Evolutionary conservation across 2,113 vertebrate species (phyloP).

Genomic region (Peucedramus taeniatus): DNA sequence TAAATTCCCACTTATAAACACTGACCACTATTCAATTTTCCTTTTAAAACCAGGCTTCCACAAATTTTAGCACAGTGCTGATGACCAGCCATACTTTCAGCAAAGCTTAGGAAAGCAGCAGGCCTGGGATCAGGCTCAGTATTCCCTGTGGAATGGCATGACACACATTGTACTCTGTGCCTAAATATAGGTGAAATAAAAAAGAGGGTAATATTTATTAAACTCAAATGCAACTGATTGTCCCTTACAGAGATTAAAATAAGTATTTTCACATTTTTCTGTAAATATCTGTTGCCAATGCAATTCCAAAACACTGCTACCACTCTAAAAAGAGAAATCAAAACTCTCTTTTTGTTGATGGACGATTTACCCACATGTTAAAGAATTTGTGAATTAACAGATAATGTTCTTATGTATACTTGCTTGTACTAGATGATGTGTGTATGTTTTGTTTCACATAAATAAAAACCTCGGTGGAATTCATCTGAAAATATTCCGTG

Average conservation of each 20-base stretch:
- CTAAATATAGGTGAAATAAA: neutral
- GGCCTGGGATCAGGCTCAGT: neutral
- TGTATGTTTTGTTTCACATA: neutral
- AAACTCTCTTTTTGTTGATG: neutral
- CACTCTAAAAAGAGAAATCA: neutral
- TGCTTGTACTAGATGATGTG: neutral
- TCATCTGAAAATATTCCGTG: neutral
- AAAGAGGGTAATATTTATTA: neutral
- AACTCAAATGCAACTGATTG: neutral
- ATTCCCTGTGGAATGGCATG: neutral
- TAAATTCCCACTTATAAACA: neutral
- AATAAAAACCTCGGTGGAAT: neutral
- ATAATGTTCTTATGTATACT: neutral
- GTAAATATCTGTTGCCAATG: neutral
- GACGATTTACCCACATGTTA: neutral
- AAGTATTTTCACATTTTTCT: neutral
- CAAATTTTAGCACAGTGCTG: neutral
- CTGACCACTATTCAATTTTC: neutral
- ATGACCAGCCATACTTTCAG: neutral
- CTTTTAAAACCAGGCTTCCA: neutral
- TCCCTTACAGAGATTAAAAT: neutral
- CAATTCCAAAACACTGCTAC: neutral
- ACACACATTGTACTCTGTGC: neutral
- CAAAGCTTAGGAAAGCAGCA: neutral
- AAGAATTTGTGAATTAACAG: neutral